These are phyloP conservation scores for Phengaris arion DNA, from an alignment of 2,888 invertebrate species.

Conservation along the genomic window DNA sequence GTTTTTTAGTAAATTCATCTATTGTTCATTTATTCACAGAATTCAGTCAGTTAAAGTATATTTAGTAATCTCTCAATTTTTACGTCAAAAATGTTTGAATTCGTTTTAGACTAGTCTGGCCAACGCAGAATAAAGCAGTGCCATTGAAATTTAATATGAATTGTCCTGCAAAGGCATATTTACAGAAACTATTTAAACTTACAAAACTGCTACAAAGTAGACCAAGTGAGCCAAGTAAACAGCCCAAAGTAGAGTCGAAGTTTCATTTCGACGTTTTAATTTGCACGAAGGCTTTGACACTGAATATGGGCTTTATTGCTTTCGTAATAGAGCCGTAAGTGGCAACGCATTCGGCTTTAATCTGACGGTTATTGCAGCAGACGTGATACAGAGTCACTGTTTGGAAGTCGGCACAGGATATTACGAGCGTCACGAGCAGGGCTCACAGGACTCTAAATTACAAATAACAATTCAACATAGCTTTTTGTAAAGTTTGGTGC, in stretches of 20 bases:
- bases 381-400: slow-evolving; percentile 47
- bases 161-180: background rate
- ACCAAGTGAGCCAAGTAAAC: slow-evolving; percentile 53
- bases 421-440: slow-evolving; percentile 70
- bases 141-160: slow-evolving; percentile 10
- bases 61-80: background rate
- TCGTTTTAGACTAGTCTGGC: background rate
- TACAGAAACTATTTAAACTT: slow-evolving; percentile 27
- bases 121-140: background rate
- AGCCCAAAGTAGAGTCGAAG: slow-evolving; percentile 56
- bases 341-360: slow-evolving; percentile 45
- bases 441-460: slow-evolving; percentile 58
- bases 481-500: slow-evolving; percentile 24
- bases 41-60: background rate
- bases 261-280: slow-evolving; percentile 70
- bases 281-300: slow-evolving; percentile 61
- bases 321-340: slow-evolving; percentile 68
- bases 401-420: slow-evolving; percentile 71
- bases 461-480: slow-evolving; percentile 51
- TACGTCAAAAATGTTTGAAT: background rate
- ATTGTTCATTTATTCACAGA: background rate
- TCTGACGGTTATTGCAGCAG: slow-evolving; percentile 44
- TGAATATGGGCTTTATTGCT: slow-evolving; percentile 70
- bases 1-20: no score
- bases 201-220: slow-evolving; percentile 50